phyloP scores from a whole-genome alignment of 2,888 invertebrate genomes.

The Epinotia bilunana region DNA sequence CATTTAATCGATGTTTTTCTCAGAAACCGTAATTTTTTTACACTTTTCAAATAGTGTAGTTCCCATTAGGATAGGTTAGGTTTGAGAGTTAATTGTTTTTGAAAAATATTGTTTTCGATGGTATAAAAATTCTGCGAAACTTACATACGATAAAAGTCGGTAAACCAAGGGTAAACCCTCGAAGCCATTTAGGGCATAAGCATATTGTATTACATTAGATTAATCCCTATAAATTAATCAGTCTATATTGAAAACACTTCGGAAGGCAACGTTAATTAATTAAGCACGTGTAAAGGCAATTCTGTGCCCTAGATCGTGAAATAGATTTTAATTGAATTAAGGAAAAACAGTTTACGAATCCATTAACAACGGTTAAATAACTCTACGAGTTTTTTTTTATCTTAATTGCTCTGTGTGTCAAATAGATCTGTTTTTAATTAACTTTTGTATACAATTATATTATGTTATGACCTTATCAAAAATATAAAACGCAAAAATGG shows the following conservation, averaged over 20 bases:
- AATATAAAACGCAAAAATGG: neutral
- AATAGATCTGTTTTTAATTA: constrained; percentile 13
- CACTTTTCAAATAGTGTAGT: too few relatives aligned
- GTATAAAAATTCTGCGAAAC: too few relatives aligned
- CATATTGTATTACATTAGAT: neutral
- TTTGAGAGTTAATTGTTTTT: too few relatives aligned
- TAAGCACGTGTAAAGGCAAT: neutral
- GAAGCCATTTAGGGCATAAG: too few relatives aligned
- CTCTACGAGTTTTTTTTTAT: neutral
- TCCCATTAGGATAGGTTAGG: too few relatives aligned
- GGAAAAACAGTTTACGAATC: neutral
- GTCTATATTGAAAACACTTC: neutral
- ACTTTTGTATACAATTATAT: neutral
- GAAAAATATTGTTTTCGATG: too few relatives aligned
- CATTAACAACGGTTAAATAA: neutral
- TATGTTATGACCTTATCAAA: neutral
- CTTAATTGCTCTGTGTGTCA: neutral
- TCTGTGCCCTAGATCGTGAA: constrained; percentile 1
- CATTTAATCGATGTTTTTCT: too few relatives aligned
- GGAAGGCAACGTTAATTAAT: neutral
- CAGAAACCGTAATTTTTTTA: too few relatives aligned
- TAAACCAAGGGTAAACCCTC: too few relatives aligned
- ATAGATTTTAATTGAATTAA: neutral
- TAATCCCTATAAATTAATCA: neutral
- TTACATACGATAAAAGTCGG: too few relatives aligned